Conservation (phyloP, 2,888 invertebrate genomes). For the Eupithecia subumbrata region DNA sequence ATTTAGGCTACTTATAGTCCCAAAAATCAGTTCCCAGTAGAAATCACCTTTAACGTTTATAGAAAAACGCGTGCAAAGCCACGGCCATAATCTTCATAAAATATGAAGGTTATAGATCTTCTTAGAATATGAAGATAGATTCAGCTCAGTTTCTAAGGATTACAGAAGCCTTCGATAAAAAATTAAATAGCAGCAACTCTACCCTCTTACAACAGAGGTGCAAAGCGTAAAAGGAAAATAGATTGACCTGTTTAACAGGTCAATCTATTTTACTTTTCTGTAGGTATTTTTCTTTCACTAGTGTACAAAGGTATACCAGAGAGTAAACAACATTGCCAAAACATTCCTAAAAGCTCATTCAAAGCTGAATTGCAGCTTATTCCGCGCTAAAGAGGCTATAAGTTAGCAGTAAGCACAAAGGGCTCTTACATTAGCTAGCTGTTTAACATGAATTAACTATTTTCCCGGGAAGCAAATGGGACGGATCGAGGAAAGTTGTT, state of each 20-base stretch:
- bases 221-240: background rate
- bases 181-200: background rate
- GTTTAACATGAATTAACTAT: constrained; percentile 47
- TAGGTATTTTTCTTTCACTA: background rate
- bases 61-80: too few relatives aligned
- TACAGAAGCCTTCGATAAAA: background rate
- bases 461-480: constrained; percentile 29
- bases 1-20: too few relatives aligned
- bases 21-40: too few relatives aligned
- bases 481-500: background rate
- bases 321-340: constrained; percentile 14
- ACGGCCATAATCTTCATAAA: too few relatives aligned
- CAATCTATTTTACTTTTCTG: constrained; percentile 1
- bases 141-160: too few relatives aligned
- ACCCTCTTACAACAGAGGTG: background rate
- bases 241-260: background rate
- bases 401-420: constrained; percentile 35
- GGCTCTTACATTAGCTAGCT: constrained; percentile 35
- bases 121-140: too few relatives aligned
- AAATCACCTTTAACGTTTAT: too few relatives aligned
- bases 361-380: constrained; percentile 30
- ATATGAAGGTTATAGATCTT: too few relatives aligned
- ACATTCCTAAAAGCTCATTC: constrained; percentile 31
- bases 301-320: background rate
- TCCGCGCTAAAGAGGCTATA: constrained; percentile 33